Evolutionary conservation across 2,797 vertebrate genomes (phyloP).

Genomic region (Micrastur ruficollis): DNA sequence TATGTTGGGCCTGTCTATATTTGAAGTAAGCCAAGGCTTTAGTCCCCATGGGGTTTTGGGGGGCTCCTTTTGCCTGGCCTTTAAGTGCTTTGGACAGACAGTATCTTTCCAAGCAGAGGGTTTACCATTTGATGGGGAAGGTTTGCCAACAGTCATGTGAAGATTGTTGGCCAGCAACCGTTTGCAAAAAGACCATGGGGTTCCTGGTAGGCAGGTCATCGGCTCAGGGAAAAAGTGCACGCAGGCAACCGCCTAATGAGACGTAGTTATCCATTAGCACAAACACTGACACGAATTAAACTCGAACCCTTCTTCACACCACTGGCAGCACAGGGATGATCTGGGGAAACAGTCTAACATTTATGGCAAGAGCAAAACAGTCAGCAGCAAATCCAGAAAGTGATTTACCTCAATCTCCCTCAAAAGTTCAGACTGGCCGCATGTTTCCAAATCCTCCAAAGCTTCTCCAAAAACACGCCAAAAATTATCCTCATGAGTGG

Average conservation of each 20-base stretch:
- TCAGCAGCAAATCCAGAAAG: not conserved
- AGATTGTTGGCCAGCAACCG: not conserved
- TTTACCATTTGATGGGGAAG: not conserved
- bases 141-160: not conserved
- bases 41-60: not conserved
- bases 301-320: not conserved
- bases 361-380: not conserved
- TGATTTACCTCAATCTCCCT: conserved; percentile 92
- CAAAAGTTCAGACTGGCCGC: conserved; percentile 95
- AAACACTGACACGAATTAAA: not conserved
- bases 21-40: not conserved
- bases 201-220: not conserved
- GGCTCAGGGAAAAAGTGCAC: not conserved
- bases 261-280: not conserved
- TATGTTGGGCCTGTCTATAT: not conserved
- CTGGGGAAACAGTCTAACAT: not conserved
- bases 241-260: not conserved
- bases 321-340: not conserved
- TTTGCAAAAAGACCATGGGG: not conserved
- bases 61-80: not conserved
- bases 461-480: conserved; percentile 91
- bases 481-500: conserved; percentile 91
- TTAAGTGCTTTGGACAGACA: not conserved
- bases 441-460: conserved; percentile 96
- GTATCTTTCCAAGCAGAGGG: not conserved